Percentiles rank a stretch among this genome's conserved stretches.
phyloP scores from a whole-genome alignment of 2,113 vertebrate species.

The Lipotes vexillifer region DNA sequence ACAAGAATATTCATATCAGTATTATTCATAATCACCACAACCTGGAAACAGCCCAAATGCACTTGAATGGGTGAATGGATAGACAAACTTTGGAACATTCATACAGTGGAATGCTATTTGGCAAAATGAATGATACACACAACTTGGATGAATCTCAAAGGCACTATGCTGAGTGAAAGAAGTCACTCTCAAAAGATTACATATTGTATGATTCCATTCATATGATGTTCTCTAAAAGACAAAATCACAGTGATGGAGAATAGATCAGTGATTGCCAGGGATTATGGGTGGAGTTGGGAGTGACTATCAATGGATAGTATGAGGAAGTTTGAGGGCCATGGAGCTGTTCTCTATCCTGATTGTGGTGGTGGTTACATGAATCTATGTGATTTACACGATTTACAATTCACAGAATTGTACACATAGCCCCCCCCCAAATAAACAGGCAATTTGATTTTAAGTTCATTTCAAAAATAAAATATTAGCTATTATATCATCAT shows the following conservation, averaged over 20 bases:
- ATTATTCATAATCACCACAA: conserved; percentile 60
- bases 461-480: conserved; percentile 53
- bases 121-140: conserved; percentile 44
- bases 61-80: conserved; percentile 40
- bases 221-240: conserved; percentile 45
- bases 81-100: conserved; percentile 26
- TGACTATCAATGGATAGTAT: conserved; percentile 19
- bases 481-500: conserved; percentile 47
- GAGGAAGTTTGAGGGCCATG: conserved; percentile 43
- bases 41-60: conserved; percentile 42
- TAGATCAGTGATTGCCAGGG: conserved; percentile 28
- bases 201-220: neutral
- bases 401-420: conserved; percentile 48
- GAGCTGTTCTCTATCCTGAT: conserved; percentile 37
- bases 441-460: conserved; percentile 51
- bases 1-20: conserved; percentile 65
- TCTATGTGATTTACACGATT: conserved; percentile 28
- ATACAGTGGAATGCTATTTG: conserved; percentile 26
- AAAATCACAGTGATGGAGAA: conserved; percentile 53
- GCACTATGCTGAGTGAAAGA: conserved; percentile 45
- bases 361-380: conserved; percentile 48
- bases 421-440: neutral
- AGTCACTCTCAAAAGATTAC: conserved; percentile 30
- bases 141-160: conserved; percentile 48
- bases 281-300: neutral